Evolutionary conservation across 92 coral and sea anemone genomes (phyloP).

Genomic region (Galaxea fascicularis): DNA sequence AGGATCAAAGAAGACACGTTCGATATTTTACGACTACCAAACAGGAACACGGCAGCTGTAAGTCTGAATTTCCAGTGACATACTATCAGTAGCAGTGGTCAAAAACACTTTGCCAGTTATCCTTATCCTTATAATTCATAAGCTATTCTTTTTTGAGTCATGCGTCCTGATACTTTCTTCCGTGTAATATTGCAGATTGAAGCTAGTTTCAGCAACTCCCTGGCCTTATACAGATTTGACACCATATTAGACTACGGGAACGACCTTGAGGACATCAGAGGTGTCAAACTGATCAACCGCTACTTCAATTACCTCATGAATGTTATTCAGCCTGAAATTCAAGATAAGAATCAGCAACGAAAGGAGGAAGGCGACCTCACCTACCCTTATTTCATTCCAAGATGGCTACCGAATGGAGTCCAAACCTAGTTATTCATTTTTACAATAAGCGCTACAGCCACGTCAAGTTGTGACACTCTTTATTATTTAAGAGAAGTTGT

Average conservation of each 20-base stretch:
- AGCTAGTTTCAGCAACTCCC: conserved; percentile 23
- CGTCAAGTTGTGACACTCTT: not conserved
- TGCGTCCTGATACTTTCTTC: too few species aligned
- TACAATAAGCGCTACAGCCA: too few species aligned
- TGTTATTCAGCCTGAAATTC: conserved; percentile 20
- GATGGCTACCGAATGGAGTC: conserved; percentile 76
- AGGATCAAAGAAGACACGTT: conserved; percentile 48
- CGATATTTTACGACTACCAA: conserved; percentile 29
- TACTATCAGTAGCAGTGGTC: not conserved
- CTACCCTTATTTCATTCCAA: conserved; percentile 67
- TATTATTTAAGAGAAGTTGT: not conserved
- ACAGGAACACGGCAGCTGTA: conserved; percentile 48
- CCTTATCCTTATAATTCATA: not conserved
- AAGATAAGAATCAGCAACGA: conserved; percentile 50
- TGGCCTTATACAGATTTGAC: conserved; percentile 61
- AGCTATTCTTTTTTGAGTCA: not conserved
- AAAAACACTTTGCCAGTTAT: not conserved
- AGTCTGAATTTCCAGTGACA: not conserved
- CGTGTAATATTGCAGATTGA: conserved; percentile 12
- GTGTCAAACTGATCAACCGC: conserved; percentile 27
- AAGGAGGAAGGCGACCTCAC: conserved; percentile 45
- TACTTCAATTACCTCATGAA: conserved; percentile 34
- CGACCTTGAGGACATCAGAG: conserved; percentile 42
- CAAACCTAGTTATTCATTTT: conserved; percentile 34
- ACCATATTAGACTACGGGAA: conserved; percentile 67